Base-by-base conservation (phyloP, 1,140 invertebrate species). In the Lamellibrachia luymesi region DNA sequence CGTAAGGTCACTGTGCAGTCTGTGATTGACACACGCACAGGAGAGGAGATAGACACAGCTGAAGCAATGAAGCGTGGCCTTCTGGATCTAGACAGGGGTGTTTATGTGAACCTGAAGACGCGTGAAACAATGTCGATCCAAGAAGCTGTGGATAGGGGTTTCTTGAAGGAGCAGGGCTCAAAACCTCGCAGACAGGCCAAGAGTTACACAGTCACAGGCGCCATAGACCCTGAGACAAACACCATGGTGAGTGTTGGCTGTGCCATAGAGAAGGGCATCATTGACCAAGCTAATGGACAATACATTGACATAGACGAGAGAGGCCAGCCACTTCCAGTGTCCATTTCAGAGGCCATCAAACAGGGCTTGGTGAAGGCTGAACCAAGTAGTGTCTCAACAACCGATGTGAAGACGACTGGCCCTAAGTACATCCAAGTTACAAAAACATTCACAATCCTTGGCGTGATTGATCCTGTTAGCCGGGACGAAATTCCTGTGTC, bases 131-230 rank as follows among this genome's bases (percentile, higher is more conserved):
- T 96, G 94, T 94, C 94, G 2, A 93, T 96, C n/a, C 92, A 97
- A 90, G 98, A 98, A 97, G 98, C 98, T 4, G 97, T 98, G 95
- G 98, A 98, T 95, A 97, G 97, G 94, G 98, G 98, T n/a, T 96
- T 98, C 50, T 96, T 99, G 2, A 97, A 95, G 8, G 98, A 97
- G 97, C 98, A 2, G 97, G 97, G 91, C 97, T 97, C 98, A 95
- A 97, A 98, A 95, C 98, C 98, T 56, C 17, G 25, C 49, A 90
- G 51, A 52, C 52, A 93, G 56, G 92, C 49, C 13, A 64, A 64
- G 91, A 51, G 50, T 50, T 94, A 91, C 90, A 91, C 92, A 38
- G 91, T 94, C 13, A 50, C 92, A 38, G 91, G 51, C 91, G 92
- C 90, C 10, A 92, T 94, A 27, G 93, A 94, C 80, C 93, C 93